A percentile compares a stretch with the other conserved stretches of the same genome.
These are phyloP conservation scores for Ephialtes manifestator DNA, from an alignment of 2,888 invertebrate genomes.

Conservation along the genomic window DNA sequence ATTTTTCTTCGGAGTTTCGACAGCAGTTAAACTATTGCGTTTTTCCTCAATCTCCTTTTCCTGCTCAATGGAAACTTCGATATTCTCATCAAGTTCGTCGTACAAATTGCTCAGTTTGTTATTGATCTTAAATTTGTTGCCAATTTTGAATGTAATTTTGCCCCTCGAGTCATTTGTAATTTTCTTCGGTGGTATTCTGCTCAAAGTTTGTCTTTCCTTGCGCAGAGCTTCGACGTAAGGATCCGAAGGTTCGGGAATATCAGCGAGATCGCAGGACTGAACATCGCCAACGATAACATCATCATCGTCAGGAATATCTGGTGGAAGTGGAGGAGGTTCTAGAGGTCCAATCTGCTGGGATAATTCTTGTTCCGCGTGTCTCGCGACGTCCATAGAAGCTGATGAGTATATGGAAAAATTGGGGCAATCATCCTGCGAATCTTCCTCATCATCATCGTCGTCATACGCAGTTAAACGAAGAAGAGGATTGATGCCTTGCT, in stretches of 20 bases:
- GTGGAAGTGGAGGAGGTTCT: constrained; percentile 80
- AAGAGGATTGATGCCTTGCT: constrained; percentile 47
- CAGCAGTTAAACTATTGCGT: constrained; percentile 55
- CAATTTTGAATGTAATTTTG: constrained; percentile 84
- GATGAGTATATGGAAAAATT: constrained; percentile 95
- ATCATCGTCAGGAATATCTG: constrained; percentile 77
- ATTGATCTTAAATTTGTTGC: constrained; percentile 80
- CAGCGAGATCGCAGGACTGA: constrained; percentile 80
- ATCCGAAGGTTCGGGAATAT: constrained; percentile 82
- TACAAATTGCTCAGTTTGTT: constrained; percentile 82
- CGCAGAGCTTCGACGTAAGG: constrained; percentile 83
- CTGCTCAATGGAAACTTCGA: constrained; percentile 76
- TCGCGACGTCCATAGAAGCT: constrained; percentile 92
- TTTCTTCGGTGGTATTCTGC: constrained; percentile 82
- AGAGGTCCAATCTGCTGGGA: constrained; percentile 83
- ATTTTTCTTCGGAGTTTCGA: constrained; percentile 46
- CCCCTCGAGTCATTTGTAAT: constrained; percentile 82
- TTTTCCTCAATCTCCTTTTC: constrained; percentile 73
- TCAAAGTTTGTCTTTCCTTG: constrained; percentile 82
- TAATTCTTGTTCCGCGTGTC: constrained; percentile 86
- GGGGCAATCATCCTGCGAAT: constrained; percentile 91
- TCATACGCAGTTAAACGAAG: constrained; percentile 82
- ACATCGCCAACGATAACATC: constrained; percentile 79
- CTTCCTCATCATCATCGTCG: constrained; percentile 86
- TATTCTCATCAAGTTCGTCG: constrained; percentile 80